Evolutionary conservation across 2,113 vertebrate genomes (phyloP).

Genomic region (Monopterus albus): DNA sequence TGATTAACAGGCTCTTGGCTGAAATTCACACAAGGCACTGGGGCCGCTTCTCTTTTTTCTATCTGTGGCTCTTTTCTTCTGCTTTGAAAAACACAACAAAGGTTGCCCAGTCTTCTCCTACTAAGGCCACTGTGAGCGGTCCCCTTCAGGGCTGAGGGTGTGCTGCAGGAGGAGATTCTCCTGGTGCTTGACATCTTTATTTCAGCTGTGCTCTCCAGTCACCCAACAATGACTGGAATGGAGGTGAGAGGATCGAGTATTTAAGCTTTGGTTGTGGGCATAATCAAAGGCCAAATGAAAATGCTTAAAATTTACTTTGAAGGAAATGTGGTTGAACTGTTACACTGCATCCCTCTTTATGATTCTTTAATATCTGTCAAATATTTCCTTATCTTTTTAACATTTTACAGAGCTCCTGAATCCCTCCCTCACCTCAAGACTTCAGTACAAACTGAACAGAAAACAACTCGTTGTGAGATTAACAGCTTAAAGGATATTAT

Average conservation of each 20-base stretch:
- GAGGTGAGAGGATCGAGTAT: slow-evolving; percentile 34
- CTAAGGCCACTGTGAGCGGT: slow-evolving; percentile 56
- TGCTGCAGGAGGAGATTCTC: slow-evolving; percentile 55
- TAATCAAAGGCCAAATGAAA: too few relatives aligned
- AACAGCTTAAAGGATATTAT: slow-evolving; percentile 50
- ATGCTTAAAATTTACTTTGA: slow-evolving; percentile 2
- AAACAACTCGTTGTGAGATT: slow-evolving; percentile 35
- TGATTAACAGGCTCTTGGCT: slow-evolving; percentile 66
- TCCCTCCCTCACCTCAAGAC: neutral
- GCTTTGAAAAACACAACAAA: slow-evolving; percentile 69
- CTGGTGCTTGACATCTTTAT: slow-evolving; percentile 68
- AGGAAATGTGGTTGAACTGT: slow-evolving; percentile 2
- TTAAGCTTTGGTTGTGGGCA: slow-evolving; percentile 25
- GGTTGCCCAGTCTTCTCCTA: slow-evolving; percentile 71
- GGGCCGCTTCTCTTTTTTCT: slow-evolving; percentile 46
- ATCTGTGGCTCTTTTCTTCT: slow-evolving; percentile 61
- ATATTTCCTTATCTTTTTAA: neutral
- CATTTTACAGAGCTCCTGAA: slow-evolving; percentile 8
- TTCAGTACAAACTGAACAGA: slow-evolving; percentile 30
- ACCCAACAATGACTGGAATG: slow-evolving; percentile 35
- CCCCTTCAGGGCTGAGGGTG: slow-evolving; percentile 66
- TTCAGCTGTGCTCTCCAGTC: slow-evolving; percentile 48
- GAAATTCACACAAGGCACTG: slow-evolving; percentile 55
- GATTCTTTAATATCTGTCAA: slow-evolving; percentile 17
- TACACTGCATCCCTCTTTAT: neutral